Percentiles rank a stretch among this genome's conserved stretches.
Evolutionary conservation across 2,797 vertebrate species (phyloP).

Genomic region (Neosilurus hyrtlii): DNA sequence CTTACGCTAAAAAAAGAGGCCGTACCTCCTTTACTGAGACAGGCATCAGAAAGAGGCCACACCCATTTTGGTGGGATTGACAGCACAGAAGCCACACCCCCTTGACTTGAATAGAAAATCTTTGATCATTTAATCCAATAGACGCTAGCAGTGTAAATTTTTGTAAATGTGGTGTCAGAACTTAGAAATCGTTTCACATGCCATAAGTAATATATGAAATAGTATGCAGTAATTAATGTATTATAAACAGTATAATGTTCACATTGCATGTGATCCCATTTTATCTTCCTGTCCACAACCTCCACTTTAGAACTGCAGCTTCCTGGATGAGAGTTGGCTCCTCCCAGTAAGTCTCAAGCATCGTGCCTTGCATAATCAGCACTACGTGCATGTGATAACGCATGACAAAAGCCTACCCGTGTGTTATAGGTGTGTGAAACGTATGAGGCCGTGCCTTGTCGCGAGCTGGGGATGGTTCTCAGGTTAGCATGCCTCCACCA

Average conservation of each 20-base stretch:
- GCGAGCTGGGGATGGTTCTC: constrained; percentile 72
- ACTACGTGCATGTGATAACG: constrained; percentile 31
- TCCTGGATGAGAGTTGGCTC: constrained; percentile 83
- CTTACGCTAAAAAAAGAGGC: neutral
- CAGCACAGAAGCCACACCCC: neutral
- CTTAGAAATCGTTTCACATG: neutral
- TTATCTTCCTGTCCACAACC: neutral
- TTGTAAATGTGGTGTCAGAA: neutral
- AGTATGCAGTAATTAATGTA: neutral
- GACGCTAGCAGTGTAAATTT: neutral
- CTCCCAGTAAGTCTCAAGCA: constrained; percentile 73
- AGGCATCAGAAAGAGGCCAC: neutral
- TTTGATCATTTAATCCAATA: neutral
- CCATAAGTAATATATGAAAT: neutral
- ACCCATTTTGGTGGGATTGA: neutral
- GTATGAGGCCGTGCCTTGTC: constrained; percentile 75
- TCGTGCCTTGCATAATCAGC: neutral
- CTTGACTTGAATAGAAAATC: neutral
- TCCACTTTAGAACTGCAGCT: constrained; percentile 77
- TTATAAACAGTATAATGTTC: neutral
- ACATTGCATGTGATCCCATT: neutral
- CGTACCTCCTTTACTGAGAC: neutral
- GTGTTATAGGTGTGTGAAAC: constrained; percentile 72
- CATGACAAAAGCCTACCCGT: constrained; percentile 42
- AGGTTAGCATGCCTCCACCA: constrained; percentile 62